Evolutionary conservation across 2,888 invertebrate species (phyloP).

Genomic region (Chrysina gloriosa): DNA sequence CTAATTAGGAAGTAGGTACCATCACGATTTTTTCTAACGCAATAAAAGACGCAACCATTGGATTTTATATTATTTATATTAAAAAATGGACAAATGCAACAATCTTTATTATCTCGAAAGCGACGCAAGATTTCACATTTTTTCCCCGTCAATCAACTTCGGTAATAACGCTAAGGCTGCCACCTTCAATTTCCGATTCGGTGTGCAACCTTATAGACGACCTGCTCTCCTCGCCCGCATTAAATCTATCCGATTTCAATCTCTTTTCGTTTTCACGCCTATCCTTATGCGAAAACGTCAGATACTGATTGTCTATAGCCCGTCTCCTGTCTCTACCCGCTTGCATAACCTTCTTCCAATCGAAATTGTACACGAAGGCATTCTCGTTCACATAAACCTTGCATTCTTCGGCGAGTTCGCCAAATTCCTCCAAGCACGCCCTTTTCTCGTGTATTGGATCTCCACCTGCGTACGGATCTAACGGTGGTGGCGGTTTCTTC

Average conservation of each 20-base stretch:
- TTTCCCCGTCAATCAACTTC: too few species aligned
- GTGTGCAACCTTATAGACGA: not conserved
- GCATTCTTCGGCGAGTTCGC: constrained; percentile 59
- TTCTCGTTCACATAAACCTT: constrained; percentile 65
- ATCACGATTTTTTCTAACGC: too few species aligned
- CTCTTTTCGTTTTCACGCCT: constrained; percentile 48
- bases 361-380: constrained; percentile 67
- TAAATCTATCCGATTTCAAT: not conserved
- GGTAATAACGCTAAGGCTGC: too few species aligned
- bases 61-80: too few species aligned
- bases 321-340: constrained; percentile 68
- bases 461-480: constrained; percentile 56
- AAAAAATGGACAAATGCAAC: too few species aligned
- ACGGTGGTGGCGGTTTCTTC: constrained; percentile 64
- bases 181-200: not conserved
- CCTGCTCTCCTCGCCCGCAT: not conserved
- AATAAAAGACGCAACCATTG: too few species aligned
- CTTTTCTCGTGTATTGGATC: constrained; percentile 64
- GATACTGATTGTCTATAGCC: constrained; percentile 64
- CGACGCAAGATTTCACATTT: too few species aligned
- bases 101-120: too few species aligned
- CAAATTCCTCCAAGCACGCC: constrained; percentile 64
- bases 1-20: too few species aligned
- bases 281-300: constrained; percentile 63
- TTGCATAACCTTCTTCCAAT: constrained; percentile 69